Base-by-base conservation (phyloP, 2,888 invertebrate species). In the Polymixis lichenea region DNA sequence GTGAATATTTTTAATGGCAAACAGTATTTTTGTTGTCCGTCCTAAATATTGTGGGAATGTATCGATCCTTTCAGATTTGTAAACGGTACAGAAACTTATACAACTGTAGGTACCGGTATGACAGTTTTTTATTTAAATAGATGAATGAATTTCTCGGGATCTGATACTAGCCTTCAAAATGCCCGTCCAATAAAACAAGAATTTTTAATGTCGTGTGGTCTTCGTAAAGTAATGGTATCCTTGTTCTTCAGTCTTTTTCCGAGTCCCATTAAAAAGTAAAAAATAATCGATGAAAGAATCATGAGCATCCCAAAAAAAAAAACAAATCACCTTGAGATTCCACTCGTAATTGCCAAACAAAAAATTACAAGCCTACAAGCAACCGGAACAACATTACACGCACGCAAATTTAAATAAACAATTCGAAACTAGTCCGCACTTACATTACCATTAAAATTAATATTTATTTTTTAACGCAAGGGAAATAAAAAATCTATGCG, bases 391-490 rank as follows among this genome's bases (percentile, higher is more conserved):
- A 68, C 28, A 78, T 74, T 75, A 75, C 66, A 58, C 66, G 38
- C 72, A 82, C 74, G 73, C 70, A 74, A 75, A 87, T 84, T 82
- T 75, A 64, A 75, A 77, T 79, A 62, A 80, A 81, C 62, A 64
- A 77, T 67, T 67, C 61, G 69, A 83, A 87, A 83, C 67, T 75
- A 76, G 80, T 66, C 72, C 72, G 67, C 65, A 71, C 53, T 71
- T 53, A 43, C 11, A 17, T 67, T 71, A 77, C 67, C 70, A 70
- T 62, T 69, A 64, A 78, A 83, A 85, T 88, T 78, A 85, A 72
- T 84, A 86, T 78, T 86, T 77, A 80, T 72, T 77, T 86, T 86
- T 80, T 65, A 73, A 78, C 73, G 84, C 84, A 87, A 86, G 67
- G 56, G 32, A 72, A 65, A 58, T 77, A 73, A 86, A 78, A 86